Evolutionary conservation across 2,888 invertebrate species (phyloP).

Genomic region (Ethmia dodecea): DNA sequence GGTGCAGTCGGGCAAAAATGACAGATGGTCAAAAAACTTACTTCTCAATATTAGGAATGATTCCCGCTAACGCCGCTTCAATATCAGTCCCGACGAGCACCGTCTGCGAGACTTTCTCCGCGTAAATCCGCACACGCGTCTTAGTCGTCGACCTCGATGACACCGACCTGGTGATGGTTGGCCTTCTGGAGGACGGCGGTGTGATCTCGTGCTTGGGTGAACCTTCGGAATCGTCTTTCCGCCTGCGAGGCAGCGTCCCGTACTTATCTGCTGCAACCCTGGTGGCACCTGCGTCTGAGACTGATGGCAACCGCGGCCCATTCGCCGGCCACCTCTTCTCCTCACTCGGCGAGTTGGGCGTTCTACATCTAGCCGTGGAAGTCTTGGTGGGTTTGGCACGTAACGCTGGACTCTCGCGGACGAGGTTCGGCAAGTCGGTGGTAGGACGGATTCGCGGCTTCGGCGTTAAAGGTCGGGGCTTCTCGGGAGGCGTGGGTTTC

Average conservation of each 20-base stretch:
- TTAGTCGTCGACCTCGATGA: conserved; percentile 59
- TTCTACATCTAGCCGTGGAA: conserved; percentile 77
- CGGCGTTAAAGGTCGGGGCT: conserved; percentile 63
- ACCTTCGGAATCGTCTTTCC: conserved; percentile 80
- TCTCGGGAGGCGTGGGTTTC: conserved; percentile 71
- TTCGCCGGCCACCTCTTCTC: conserved; percentile 84
- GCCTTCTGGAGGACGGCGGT: conserved; percentile 53
- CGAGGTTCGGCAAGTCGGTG: conserved; percentile 71
- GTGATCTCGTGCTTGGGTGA: conserved; percentile 62
- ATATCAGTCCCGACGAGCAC: conserved; percentile 84
- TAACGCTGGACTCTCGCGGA: conserved; percentile 65
- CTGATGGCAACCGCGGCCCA: conserved; percentile 52
- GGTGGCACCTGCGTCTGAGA: conserved; percentile 48
- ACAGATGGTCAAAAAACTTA: conserved; percentile 24
- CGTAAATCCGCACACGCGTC: conserved; percentile 83
- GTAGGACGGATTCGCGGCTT: conserved; percentile 69
- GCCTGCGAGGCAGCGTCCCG: conserved; percentile 86
- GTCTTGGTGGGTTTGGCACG: conserved; percentile 72
- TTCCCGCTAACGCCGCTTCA: conserved; percentile 83
- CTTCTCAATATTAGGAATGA: conserved; percentile 66
- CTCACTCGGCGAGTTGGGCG: conserved; percentile 81
- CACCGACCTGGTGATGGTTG: conserved; percentile 55
- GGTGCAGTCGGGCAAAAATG: too few relatives aligned
- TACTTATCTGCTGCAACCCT: conserved; percentile 82
- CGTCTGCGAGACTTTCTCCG: conserved; percentile 88